Evolutionary conservation across 2,113 vertebrate species (phyloP), one percentile per base, ranked within the genome.

Genomic region (Suncus etruscus): DNA sequence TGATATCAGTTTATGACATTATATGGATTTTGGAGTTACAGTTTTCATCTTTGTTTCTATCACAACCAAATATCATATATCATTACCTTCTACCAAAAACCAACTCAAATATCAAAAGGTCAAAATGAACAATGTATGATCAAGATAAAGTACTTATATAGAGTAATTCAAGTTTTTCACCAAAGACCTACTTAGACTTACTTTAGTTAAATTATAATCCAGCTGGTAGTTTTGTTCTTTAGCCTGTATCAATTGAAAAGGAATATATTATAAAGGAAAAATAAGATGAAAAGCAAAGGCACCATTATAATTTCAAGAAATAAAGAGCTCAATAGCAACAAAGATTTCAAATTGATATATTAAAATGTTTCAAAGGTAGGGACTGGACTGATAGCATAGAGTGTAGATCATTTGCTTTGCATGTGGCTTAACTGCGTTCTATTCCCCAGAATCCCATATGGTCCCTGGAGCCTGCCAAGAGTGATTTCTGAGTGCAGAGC

Each of bases 181-280:
- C 61, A 20, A 85, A 81, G 79, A 85, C 0, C 11, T 80, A 47
- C 77, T 82, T 72, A 16, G 20, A 9, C 6, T 29, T 68, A 75
- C 24, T 24, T 16, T 45, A 70, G 58, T 50, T 5, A 66, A 84
- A 83, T 58, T 69, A 39, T 74, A 82, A 63, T 82, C 20, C 8
- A 6, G 65, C 89, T 22, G 32, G 8, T 82, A 66, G 69, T 18
- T 39, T 87, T 89, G 65, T 82, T 89, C 47, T 63, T 66, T 69
- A 48, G 61, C 22, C 6, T 63, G 58, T 1, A 8, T 87, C 8
- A n/a, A 24, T 29, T 39, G 31, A 11, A 63, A 73, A 91, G 81
- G 12, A 47, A 0, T 69, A 85, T 11, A 73, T 14, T 48, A 31
- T 1, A 50, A 16, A 79, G 15, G 61, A 11, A 45, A 39, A 78